Evolutionary conservation across 1,140 invertebrate genomes (phyloP).

Genomic region (Brachionus sp.): DNA sequence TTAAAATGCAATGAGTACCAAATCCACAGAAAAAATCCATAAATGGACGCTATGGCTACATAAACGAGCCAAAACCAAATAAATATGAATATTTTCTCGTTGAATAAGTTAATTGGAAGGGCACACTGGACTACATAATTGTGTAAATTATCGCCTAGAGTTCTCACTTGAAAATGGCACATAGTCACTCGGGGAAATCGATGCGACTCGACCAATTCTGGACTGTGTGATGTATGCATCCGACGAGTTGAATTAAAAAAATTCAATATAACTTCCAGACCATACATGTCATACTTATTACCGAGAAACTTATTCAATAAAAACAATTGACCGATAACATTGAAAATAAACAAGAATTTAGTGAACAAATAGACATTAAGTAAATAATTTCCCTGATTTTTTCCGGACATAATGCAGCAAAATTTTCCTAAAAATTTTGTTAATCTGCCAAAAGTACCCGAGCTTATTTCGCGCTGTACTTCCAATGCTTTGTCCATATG

Average conservation of each 20-base stretch:
- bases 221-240: neutral
- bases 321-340: slow-evolving; percentile 63
- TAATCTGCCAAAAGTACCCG: slow-evolving; percentile 52
- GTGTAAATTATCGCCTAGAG: slow-evolving; percentile 60
- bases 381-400: slow-evolving; percentile 62
- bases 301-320: slow-evolving; percentile 62
- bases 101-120: slow-evolving; percentile 64
- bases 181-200: slow-evolving; percentile 63
- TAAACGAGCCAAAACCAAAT: slow-evolving; percentile 65
- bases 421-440: slow-evolving; percentile 50
- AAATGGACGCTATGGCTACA: slow-evolving; percentile 59
- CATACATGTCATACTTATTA: slow-evolving; percentile 61
- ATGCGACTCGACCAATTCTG: slow-evolving; percentile 51
- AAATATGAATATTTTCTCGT: slow-evolving; percentile 64
- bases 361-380: slow-evolving; percentile 61
- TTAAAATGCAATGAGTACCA: slow-evolving; percentile 49
- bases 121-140: slow-evolving; percentile 63
- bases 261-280: slow-evolving; percentile 59
- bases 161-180: slow-evolving; percentile 63
- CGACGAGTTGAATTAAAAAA: slow-evolving; percentile 48
- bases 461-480: slow-evolving; percentile 51
- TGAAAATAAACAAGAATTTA: slow-evolving; percentile 61
- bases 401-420: slow-evolving; percentile 54
- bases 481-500: slow-evolving; percentile 58
- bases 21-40: slow-evolving; percentile 57